phyloP scores from a whole-genome alignment of 2,113 vertebrate genomes.

The Seriola aureovittata region DNA sequence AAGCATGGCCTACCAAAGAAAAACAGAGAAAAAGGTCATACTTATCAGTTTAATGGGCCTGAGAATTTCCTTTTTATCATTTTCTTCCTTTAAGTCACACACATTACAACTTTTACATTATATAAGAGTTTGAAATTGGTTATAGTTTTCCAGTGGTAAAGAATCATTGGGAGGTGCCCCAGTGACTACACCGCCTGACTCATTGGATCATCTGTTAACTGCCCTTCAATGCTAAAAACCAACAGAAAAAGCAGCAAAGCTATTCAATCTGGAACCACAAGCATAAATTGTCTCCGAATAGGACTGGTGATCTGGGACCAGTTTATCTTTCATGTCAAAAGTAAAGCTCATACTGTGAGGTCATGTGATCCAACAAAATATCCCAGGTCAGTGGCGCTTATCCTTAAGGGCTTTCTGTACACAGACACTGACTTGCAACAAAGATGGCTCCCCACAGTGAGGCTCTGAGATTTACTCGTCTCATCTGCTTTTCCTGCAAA shows the following conservation, averaged over 20 bases:
- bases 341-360: constrained; percentile 53
- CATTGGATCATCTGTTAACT: constrained; percentile 22
- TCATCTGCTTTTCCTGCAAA: constrained; percentile 82
- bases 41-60: background rate
- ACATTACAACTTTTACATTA: background rate
- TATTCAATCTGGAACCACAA: constrained; percentile 29
- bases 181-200: background rate
- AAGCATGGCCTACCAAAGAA: constrained; percentile 88
- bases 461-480: constrained; percentile 79
- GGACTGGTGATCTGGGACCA: constrained; percentile 34
- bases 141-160: background rate
- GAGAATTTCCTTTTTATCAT: background rate
- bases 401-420: constrained; percentile 52
- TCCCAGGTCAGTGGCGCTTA: constrained; percentile 33
- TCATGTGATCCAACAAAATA: constrained; percentile 47
- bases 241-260: background rate
- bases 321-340: constrained; percentile 55
- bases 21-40: background rate
- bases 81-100: background rate
- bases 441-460: constrained; percentile 76
- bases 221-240: background rate
- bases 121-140: background rate
- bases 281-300: constrained; percentile 54
- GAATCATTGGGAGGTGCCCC: background rate
- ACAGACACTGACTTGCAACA: constrained; percentile 59